Conservation (phyloP, 2,113 vertebrate species). For the Lepisosteus oculatus region DNA sequence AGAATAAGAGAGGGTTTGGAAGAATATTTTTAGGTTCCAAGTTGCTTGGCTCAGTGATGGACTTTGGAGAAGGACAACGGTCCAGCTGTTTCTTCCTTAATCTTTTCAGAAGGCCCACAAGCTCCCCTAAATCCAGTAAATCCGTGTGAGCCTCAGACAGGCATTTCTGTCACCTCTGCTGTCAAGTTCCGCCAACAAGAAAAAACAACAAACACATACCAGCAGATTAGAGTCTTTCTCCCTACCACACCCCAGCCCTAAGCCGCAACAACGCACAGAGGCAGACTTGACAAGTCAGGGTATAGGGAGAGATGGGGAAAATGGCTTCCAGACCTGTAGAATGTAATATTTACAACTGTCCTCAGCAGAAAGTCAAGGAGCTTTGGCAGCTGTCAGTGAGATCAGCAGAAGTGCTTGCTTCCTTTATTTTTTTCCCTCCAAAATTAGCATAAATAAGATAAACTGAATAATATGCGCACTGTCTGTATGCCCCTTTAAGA, state of each 20-base stretch:
- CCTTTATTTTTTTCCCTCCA: background rate
- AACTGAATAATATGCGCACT: background rate
- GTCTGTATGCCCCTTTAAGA: too few species aligned
- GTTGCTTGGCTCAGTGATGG: too few species aligned
- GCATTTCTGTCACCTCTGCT: conserved; percentile 19
- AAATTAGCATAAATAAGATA: background rate
- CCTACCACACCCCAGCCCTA: conserved; percentile 34
- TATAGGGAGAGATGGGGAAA: conserved; percentile 31
- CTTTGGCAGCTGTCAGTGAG: conserved; percentile 29
- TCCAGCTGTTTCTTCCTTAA: too few species aligned
- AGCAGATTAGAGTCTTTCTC: conserved; percentile 49
- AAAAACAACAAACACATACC: conserved; percentile 36
- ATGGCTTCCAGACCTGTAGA: too few species aligned
- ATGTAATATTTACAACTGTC: background rate
- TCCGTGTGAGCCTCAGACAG: background rate
- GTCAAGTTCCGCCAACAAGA: conserved; percentile 16
- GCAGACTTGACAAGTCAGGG: conserved; percentile 34
- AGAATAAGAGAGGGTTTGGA: too few species aligned
- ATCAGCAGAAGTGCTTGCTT: background rate
- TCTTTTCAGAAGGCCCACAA: too few species aligned
- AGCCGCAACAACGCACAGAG: conserved; percentile 45
- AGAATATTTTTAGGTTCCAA: too few species aligned
- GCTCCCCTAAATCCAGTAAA: background rate
- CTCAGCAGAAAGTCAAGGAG: background rate
- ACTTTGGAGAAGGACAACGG: too few species aligned